phyloP scores from a whole-genome alignment of 2,797 vertebrate genomes.

The Choloepus didactylus region DNA sequence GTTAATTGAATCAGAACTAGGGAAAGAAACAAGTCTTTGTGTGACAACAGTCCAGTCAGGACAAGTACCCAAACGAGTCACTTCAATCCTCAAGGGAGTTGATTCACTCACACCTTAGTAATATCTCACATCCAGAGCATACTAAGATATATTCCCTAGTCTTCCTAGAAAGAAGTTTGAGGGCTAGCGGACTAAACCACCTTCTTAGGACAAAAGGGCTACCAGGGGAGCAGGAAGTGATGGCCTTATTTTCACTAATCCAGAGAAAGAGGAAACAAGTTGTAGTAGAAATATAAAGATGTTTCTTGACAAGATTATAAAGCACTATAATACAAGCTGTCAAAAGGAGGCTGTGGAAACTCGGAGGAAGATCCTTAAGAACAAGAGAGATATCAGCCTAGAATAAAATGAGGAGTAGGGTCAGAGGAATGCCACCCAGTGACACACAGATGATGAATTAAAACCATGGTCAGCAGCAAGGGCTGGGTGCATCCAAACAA shows the following conservation, averaged over 20 bases:
- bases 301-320: slow-evolving; percentile 75
- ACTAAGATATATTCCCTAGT: background rate
- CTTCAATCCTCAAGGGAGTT: slow-evolving; percentile 28
- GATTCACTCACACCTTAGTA: slow-evolving; percentile 26
- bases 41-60: background rate
- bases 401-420: slow-evolving; percentile 63
- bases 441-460: slow-evolving; percentile 44
- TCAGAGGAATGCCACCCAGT: slow-evolving; percentile 67
- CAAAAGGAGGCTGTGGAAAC: slow-evolving; percentile 51
- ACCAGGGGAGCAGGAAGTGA: slow-evolving; percentile 36
- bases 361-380: slow-evolving; percentile 65
- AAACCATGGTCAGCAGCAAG: slow-evolving; percentile 34
- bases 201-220: slow-evolving; percentile 13
- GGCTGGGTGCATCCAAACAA: background rate
- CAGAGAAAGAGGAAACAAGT: slow-evolving; percentile 68
- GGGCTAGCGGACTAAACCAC: slow-evolving; percentile 5
- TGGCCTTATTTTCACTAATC: slow-evolving; percentile 66
- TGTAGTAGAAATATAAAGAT: slow-evolving; percentile 67
- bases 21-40: slow-evolving; percentile 57
- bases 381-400: slow-evolving; percentile 60
- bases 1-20: slow-evolving; percentile 42
- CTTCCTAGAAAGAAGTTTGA: slow-evolving; percentile 47
- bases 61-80: background rate
- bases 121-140: background rate
- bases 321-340: slow-evolving; percentile 69